These are phyloP conservation scores for Isaurus tuberculatus DNA, from an alignment of 92 coral and sea anemone genomes.

Conservation along the genomic window DNA sequence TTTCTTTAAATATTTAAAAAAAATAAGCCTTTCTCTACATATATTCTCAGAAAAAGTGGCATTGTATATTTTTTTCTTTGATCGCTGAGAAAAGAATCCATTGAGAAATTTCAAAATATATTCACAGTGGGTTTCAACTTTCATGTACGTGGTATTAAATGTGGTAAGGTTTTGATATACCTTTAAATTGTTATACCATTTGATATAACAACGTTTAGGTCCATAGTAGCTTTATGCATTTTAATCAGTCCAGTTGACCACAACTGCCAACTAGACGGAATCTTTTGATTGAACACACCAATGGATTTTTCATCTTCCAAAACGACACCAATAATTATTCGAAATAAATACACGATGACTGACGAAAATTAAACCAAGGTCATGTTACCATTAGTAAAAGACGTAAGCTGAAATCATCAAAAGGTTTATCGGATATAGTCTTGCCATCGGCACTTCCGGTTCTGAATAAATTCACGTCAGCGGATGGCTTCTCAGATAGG, in stretches of 20 bases:
- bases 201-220: too few relatives aligned
- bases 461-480: conserved; percentile 43
- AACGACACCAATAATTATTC: not conserved
- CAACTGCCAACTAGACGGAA: not conserved
- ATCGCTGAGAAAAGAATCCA: not conserved
- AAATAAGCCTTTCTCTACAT: too few relatives aligned
- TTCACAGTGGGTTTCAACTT: not conserved
- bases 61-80: not conserved
- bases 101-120: not conserved
- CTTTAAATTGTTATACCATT: too few relatives aligned
- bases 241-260: too few relatives aligned
- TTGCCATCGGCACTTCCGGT: conserved; percentile 41
- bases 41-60: too few relatives aligned
- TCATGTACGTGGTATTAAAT: not conserved
- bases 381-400: conserved; percentile 12
- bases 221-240: too few relatives aligned
- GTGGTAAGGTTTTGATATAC: too few relatives aligned
- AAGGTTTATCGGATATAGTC: conserved; percentile 33
- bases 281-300: too few relatives aligned
- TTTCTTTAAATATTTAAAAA: not conserved
- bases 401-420: conserved; percentile 18
- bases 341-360: conserved; percentile 18
- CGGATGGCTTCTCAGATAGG: conserved; percentile 18
- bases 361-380: conserved; percentile 40
- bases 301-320: not conserved